Conservation (phyloP, 2,888 invertebrate species). For the Agrochola litura region DNA sequence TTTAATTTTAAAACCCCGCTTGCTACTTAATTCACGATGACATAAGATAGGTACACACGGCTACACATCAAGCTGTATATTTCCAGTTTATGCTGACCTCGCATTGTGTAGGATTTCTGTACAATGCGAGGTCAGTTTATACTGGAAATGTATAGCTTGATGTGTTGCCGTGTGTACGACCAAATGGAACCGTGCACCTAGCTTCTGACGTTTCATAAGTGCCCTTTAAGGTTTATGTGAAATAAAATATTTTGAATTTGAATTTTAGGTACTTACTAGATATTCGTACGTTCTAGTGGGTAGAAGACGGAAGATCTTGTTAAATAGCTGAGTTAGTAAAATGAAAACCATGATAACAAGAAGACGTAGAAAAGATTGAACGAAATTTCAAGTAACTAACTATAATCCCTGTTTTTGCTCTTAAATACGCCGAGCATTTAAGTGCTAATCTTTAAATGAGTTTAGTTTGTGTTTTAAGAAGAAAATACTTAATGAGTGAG, state of each 20-base stretch:
- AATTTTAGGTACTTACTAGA: background rate
- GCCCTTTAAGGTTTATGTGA: no score
- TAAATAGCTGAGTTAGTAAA: background rate
- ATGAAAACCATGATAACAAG: background rate
- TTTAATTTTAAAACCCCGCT: background rate
- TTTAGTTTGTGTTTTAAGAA: no score
- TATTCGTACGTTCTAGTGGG: background rate
- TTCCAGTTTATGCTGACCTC: no score
- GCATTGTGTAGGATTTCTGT: no score
- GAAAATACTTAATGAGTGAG: background rate
- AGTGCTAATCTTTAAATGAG: background rate
- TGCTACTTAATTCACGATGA: background rate
- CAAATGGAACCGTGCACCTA: no score
- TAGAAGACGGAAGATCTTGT: background rate
- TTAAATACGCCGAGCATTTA: background rate
- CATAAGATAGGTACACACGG: background rate
- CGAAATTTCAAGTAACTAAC: background rate
- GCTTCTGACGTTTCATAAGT: no score
- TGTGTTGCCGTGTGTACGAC: no score
- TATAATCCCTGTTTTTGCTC: background rate
- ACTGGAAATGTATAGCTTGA: no score
- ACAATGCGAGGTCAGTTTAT: no score
- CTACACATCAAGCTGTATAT: no score
- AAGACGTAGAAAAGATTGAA: background rate
- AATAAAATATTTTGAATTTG: no score